phyloP scores from a whole-genome alignment of 2,113 vertebrate species.

The Fregetta grallaria region DNA sequence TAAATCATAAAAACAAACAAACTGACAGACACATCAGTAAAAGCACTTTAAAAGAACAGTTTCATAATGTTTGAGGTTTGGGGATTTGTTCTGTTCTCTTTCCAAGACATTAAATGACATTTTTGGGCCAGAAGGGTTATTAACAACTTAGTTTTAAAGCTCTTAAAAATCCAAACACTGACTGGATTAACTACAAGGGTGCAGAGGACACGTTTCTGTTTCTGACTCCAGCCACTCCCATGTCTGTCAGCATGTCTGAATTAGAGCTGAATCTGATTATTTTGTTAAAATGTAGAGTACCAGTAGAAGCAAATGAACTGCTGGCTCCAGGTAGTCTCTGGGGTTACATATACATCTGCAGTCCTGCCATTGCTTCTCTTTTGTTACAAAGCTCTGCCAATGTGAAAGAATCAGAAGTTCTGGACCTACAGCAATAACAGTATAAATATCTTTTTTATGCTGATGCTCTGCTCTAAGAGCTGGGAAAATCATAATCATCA shows the following conservation, averaged over 20 bases:
- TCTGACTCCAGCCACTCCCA: conserved; percentile 42
- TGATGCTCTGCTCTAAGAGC: background rate
- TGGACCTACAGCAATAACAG: background rate
- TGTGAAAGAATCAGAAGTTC: background rate
- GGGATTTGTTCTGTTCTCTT: conserved; percentile 18
- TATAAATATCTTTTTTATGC: background rate
- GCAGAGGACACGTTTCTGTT: conserved; percentile 47
- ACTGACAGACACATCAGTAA: conserved; percentile 24
- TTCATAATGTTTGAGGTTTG: background rate
- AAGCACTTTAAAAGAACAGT: conserved; percentile 1
- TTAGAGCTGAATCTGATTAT: conserved; percentile 54
- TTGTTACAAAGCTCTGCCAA: background rate
- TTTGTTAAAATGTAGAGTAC: conserved; percentile 14
- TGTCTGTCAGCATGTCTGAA: conserved; percentile 62
- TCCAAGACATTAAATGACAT: conserved; percentile 19
- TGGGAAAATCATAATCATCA: background rate
- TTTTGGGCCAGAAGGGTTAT: conserved; percentile 36
- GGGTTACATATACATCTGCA: background rate
- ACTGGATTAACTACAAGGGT: conserved; percentile 55
- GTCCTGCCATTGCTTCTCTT: background rate
- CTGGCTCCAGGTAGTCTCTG: conserved; percentile 18
- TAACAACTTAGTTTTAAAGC: conserved; percentile 43
- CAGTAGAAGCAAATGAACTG: background rate
- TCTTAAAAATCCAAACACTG: conserved; percentile 61
- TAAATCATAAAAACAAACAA: conserved; percentile 39